Evolutionary conservation across 1,140 invertebrate genomes (phyloP), one percentile per base, ranked within the genome.

Genomic region (Cotesia vestalis): DNA sequence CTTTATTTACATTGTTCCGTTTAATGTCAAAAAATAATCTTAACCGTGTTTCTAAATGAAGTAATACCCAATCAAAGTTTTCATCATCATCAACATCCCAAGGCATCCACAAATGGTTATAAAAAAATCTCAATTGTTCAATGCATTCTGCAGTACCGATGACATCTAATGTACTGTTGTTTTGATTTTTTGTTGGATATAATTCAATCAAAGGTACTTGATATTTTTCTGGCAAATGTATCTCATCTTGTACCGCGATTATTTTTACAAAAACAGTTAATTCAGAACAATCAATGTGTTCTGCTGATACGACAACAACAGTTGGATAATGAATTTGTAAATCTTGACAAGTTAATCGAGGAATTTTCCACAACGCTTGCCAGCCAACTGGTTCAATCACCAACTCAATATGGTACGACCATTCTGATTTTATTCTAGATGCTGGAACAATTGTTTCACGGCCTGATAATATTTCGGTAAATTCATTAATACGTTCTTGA

Each of bases 351-450:
- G 86, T 89, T 4, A 85, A 73, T 5, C 89, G 83, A 14, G 90
- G 87, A 73, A 91, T 89, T 80, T 90, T 91, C 90, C 90, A 91
- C 20, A 91, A 75, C 1, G 89, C 90, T 78, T 89, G 88, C 90
- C 90, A 91, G 4, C 90, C 90, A 74, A 81, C 81, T 40, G 88
- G 88, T 70, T 91, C 90, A 38, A 91, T 81, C 14, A 87, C 84
- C 35, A 91, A 68, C 71, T 91, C 89, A 4, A 90, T 74, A 61
- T 89, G 88, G 77, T 85, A 88, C 9, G 80, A 78, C 90, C 90
- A 91, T 80, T 90, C 88, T 9, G 83, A 80, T 12, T 80, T 79
- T 9, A 91, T 87, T 74, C 86, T 82, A 0, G 88, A 88, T 1
- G 88, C 87, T 38, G 89, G 85, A 17, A 89, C 77, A 0, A 85